These are phyloP conservation scores for Stenchaetothrips biformis DNA, from an alignment of 2,888 invertebrate genomes.

Conservation along the genomic window DNA sequence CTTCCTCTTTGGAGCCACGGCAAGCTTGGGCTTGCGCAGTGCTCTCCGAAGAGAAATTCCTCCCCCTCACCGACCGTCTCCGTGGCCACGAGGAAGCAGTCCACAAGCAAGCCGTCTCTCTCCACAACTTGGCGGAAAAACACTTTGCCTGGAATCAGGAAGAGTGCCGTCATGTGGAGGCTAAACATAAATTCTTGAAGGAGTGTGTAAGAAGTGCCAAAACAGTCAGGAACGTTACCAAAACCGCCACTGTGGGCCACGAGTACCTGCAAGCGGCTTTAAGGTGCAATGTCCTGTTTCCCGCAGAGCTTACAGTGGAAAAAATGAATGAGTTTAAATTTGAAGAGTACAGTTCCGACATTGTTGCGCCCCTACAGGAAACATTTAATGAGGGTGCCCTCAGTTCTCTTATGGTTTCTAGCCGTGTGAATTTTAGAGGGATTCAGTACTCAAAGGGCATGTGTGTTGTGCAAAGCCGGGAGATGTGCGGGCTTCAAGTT, in stretches of 20 bases:
- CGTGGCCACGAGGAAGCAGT: too few relatives aligned
- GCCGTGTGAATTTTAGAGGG: not conserved
- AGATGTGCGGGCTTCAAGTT: not conserved
- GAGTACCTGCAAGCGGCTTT: not conserved
- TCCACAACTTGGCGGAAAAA: too few relatives aligned
- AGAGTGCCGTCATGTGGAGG: too few relatives aligned
- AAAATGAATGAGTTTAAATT: not conserved
- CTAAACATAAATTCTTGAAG: not conserved
- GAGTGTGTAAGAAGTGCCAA: not conserved
- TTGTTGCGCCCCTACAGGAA: not conserved
- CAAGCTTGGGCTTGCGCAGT: too few relatives aligned
- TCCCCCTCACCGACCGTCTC: too few relatives aligned
- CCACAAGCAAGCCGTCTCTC: too few relatives aligned
- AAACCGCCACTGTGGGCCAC: not conserved
- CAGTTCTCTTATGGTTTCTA: not conserved
- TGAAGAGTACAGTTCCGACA: not conserved
- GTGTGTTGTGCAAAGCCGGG: not conserved
- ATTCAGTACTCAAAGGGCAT: not conserved
- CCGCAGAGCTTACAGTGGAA: not conserved
- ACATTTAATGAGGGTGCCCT: not conserved
- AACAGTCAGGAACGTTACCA: not conserved
- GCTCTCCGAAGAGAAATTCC: too few relatives aligned
- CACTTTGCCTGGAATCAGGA: too few relatives aligned
- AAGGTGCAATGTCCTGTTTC: not conserved
- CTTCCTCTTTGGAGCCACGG: too few relatives aligned